These are phyloP conservation scores for Nannospalax galili DNA, from an alignment of 2,113 vertebrate genomes.

Conservation along the genomic window DNA sequence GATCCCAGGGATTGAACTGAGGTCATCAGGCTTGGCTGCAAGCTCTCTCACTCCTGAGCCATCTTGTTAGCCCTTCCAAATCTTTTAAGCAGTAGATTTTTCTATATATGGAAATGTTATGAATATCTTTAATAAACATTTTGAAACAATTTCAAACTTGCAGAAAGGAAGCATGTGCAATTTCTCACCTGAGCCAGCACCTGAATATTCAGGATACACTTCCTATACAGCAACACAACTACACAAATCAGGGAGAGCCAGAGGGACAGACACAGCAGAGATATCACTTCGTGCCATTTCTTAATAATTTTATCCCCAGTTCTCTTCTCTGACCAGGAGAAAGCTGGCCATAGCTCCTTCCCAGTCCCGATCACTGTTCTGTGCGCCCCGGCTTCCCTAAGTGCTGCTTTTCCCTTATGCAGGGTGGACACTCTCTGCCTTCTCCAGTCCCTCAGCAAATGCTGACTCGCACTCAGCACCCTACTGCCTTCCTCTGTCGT, in stretches of 20 bases:
- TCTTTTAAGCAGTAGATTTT: background rate
- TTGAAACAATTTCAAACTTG: background rate
- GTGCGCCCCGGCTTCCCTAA: too few relatives aligned
- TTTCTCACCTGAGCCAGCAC: background rate
- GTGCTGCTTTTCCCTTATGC: too few relatives aligned
- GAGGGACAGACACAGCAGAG: background rate
- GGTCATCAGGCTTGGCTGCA: background rate
- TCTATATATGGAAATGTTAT: background rate
- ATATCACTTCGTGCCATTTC: too few relatives aligned
- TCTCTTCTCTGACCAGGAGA: background rate
- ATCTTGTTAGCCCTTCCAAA: background rate
- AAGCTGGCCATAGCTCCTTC: fast-evolving
- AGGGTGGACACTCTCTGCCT: fast-evolving
- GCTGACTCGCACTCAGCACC: background rate
- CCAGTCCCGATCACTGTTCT: fast-evolving
- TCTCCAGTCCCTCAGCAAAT: too few relatives aligned
- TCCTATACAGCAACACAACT: too few relatives aligned
- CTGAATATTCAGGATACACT: background rate
- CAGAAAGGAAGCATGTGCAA: background rate
- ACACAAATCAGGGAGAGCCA: too few relatives aligned
- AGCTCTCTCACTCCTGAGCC: background rate
- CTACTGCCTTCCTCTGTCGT: background rate
- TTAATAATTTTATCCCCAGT: background rate
- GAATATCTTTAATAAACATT: background rate
- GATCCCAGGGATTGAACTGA: background rate